These are phyloP conservation scores for Aradophagus sp. DNA, from an alignment of 1,140 invertebrate species.

Conservation along the genomic window DNA sequence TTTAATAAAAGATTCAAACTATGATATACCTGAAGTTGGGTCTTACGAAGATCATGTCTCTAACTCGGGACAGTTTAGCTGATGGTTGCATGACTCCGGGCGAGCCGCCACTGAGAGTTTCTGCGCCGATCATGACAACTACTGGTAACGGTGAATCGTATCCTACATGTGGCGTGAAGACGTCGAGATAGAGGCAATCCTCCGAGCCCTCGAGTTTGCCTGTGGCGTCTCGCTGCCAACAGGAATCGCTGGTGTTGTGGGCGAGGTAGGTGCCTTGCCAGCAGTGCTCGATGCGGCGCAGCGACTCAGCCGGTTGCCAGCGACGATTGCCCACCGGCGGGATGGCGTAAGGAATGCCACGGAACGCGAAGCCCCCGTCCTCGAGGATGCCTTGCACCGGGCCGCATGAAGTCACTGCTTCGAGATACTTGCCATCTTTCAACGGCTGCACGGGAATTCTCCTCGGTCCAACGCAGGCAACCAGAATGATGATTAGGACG, in stretches of 20 bases:
- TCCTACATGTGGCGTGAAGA: conserved; percentile 83
- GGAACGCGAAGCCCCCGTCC: conserved; percentile 86
- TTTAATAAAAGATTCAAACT: too few species aligned
- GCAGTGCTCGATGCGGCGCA: conserved; percentile 82
- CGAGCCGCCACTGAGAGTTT: conserved; percentile 83
- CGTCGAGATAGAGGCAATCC: conserved; percentile 87
- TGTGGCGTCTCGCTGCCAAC: conserved; percentile 81
- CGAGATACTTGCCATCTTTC: conserved; percentile 82
- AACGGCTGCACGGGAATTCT: conserved; percentile 75
- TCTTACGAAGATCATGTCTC: conserved; percentile 87
- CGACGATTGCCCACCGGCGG: conserved; percentile 82
- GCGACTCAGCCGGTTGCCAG: conserved; percentile 82
- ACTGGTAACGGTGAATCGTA: conserved; percentile 85
- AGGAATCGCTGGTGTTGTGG: conserved; percentile 79
- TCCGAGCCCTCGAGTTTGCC: conserved; percentile 81
- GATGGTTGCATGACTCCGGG: conserved; percentile 80
- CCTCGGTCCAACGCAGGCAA: conserved; percentile 76
- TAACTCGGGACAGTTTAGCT: conserved; percentile 80
- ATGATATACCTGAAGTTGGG: conserved; percentile 83
- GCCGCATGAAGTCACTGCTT: conserved; percentile 85
- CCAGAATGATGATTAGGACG: conserved; percentile 79
- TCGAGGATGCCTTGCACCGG: conserved; percentile 84
- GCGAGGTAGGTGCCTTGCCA: conserved; percentile 85
- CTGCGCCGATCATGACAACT: conserved; percentile 86
- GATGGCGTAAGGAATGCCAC: conserved; percentile 89